These are phyloP conservation scores for Rhinolophus sinicus DNA, from an alignment of 2,113 vertebrate species.

Conservation along the genomic window DNA sequence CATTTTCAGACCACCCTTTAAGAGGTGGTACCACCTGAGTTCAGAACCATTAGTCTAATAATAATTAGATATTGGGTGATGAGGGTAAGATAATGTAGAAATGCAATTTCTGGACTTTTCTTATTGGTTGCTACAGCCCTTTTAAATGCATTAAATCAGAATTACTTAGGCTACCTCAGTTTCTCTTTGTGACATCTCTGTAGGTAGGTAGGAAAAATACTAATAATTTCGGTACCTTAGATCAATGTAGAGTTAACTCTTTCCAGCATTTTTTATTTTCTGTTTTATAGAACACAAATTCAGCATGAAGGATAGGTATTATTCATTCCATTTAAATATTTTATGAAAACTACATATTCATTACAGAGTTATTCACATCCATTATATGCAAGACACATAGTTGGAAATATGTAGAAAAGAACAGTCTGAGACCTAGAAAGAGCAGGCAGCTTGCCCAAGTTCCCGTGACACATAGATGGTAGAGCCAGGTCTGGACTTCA, in stretches of 20 bases:
- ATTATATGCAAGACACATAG: neutral
- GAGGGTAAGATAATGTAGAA: neutral
- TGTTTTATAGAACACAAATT: neutral
- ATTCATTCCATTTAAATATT: neutral
- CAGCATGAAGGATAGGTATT: neutral
- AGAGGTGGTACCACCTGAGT: neutral
- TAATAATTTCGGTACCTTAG: neutral
- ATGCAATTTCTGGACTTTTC: neutral
- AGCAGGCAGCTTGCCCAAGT: neutral
- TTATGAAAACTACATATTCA: neutral
- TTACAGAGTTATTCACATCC: neutral
- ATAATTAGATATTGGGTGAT: neutral
- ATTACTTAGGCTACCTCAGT: neutral
- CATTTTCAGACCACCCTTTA: neutral
- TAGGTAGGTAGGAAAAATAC: neutral
- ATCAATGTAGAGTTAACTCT: neutral
- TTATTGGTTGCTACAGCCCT: neutral
- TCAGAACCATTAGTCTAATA: neutral
- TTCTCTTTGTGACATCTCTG: neutral
- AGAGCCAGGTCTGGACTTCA: neutral
- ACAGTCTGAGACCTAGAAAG: neutral
- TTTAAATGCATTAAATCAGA: neutral
- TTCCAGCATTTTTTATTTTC: neutral
- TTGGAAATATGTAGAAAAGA: neutral
- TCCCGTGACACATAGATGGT: neutral